These are phyloP conservation scores for Tamias sibiricus DNA, from an alignment of 2,113 vertebrate species.

Conservation along the genomic window DNA sequence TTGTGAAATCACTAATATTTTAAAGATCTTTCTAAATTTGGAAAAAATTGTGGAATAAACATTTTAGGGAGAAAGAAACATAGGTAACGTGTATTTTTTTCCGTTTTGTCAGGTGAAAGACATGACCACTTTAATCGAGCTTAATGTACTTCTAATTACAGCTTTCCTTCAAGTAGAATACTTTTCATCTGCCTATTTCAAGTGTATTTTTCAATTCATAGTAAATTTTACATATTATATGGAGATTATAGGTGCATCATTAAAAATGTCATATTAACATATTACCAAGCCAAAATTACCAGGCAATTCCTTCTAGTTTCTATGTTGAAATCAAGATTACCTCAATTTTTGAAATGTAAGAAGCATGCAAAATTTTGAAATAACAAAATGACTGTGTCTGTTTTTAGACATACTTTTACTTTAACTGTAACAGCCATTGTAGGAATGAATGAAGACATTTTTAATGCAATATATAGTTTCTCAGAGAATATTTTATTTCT, in stretches of 20 bases:
- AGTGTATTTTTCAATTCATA: conserved; percentile 31
- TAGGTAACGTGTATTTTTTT: background rate
- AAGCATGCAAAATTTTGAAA: conserved; percentile 48
- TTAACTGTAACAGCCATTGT: conserved; percentile 49
- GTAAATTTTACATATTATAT: conserved; percentile 30
- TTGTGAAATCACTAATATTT: conserved; percentile 46
- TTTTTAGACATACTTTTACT: conserved; percentile 55
- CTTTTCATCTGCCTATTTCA: conserved; percentile 15
- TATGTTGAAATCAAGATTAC: background rate
- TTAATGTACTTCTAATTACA: conserved; percentile 25
- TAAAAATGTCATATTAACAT: background rate
- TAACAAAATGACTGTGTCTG: conserved; percentile 15
- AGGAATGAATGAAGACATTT: conserved; percentile 69
- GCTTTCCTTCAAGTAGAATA: conserved; percentile 14
- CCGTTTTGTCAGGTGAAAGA: background rate
- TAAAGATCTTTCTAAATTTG: background rate
- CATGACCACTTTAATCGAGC: background rate
- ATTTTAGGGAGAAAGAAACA: background rate
- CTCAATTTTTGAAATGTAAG: background rate
- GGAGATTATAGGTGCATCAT: background rate
- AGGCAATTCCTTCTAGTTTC: conserved; percentile 8
- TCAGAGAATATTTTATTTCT: conserved; percentile 66
- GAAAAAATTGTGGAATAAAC: background rate
- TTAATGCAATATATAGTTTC: conserved; percentile 57
- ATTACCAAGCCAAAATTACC: conserved; percentile 14